Evolutionary conservation across 2,797 vertebrate species (phyloP).

Genomic region (Myotis planiceps): DNA sequence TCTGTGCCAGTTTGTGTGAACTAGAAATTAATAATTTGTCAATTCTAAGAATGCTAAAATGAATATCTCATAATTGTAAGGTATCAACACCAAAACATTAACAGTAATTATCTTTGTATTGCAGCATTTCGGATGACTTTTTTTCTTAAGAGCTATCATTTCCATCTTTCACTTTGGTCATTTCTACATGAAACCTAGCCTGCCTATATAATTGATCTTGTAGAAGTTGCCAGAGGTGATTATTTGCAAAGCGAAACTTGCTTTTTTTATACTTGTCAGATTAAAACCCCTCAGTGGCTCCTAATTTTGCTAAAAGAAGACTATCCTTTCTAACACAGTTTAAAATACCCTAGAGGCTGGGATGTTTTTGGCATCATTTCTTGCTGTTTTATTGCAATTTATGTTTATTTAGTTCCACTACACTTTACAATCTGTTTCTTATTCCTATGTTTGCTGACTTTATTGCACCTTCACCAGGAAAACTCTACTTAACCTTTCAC

Average conservation of each 20-base stretch:
- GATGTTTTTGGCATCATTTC: background rate
- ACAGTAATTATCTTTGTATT: background rate
- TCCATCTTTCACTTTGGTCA: background rate
- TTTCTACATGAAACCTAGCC: background rate
- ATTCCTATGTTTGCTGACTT: background rate
- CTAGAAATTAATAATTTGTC: background rate
- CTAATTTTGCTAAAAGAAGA: background rate
- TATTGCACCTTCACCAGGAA: background rate
- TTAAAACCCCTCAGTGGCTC: background rate
- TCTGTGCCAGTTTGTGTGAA: background rate
- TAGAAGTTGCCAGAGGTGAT: background rate
- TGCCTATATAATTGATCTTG: background rate
- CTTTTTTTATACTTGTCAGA: background rate
- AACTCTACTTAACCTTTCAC: background rate
- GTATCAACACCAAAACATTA: background rate
- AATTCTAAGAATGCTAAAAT: background rate
- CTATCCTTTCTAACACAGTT: background rate
- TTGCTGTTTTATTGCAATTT: background rate
- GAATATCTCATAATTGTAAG: background rate
- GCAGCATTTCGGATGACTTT: background rate
- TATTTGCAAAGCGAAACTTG: background rate
- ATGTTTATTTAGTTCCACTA: background rate
- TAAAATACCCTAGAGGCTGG: background rate
- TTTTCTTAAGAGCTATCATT: background rate
- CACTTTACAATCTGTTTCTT: background rate